Base-by-base conservation (phyloP, 2,888 invertebrate species). In the Coenonympha arcania region DNA sequence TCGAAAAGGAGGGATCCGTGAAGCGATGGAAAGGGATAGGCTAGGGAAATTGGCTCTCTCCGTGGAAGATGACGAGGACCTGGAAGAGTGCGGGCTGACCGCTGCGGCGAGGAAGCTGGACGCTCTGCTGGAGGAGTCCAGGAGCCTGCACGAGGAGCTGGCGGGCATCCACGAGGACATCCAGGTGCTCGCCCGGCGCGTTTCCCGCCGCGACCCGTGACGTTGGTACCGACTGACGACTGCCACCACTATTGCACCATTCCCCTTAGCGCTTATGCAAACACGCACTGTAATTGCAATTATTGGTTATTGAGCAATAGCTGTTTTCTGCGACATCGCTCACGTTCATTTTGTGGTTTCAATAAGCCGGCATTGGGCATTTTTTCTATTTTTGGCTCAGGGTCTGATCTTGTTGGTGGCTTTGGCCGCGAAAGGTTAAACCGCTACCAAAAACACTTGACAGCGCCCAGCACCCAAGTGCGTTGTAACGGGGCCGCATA, bases 101-200 rank as follows among this genome's bases (percentile, higher is more conserved):
- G 72, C 76, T 41, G 84, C 85, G 15, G 81, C 82, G 59, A 67
- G 81, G 44, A 70, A 73, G 34, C 66, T 86, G 62, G 84, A 81
- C 68, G 76, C 74, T 54, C 68, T 87, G 71, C 73, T 86, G 62
- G 79, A 74, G 37, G 86, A 86, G 71, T 83, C 85, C 6, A 70
- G 83, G 16, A 73, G 70, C 49, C 73, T 87, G 60, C 85, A 84
- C 73, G 73, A 67, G 58, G 81, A 85, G 73, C 71, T 87, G 66
- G 79, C 81, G 6, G 82, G 73, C 65, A 87, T 87, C 66, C 82
- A 84, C 61, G 73, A 77, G 54, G 87, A 87, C 77, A 78, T 87
- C 71, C 86, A 87, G 83, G 87, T 87, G 85, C 85, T 86, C 75
- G 81, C 77, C 57, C 74, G 76, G 63, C 85, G 85, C 73, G 71